Conservation (phyloP, 2,797 vertebrate genomes). For the Graptemys geographica region DNA sequence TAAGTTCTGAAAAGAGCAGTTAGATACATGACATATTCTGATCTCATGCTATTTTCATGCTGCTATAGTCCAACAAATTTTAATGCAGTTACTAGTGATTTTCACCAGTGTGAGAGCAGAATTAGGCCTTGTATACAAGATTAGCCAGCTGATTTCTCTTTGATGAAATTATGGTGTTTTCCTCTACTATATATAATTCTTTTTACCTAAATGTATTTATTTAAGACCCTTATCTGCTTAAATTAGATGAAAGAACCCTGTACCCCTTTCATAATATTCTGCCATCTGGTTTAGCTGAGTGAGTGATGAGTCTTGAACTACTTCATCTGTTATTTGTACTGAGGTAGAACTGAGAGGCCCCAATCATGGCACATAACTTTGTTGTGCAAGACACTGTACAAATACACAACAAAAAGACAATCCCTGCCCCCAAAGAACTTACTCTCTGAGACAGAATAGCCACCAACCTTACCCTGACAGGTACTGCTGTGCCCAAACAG, state of each 20-base stretch:
- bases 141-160: background rate
- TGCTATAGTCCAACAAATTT: background rate
- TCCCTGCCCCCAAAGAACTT: background rate
- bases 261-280: background rate
- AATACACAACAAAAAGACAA: background rate
- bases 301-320: background rate
- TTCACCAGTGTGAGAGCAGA: background rate
- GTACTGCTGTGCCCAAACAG: background rate
- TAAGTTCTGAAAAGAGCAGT: background rate
- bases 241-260: background rate
- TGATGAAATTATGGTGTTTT: background rate
- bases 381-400: accelerated
- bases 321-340: accelerated
- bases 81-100: background rate
- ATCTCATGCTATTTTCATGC: background rate
- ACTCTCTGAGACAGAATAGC: background rate
- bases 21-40: background rate
- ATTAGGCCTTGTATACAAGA: background rate
- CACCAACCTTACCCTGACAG: background rate
- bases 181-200: background rate
- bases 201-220: background rate
- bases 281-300: background rate
- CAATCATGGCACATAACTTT: accelerated
- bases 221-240: background rate
- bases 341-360: accelerated